Conservation (phyloP, 2,797 vertebrate genomes). For the Catostomus latipinnis region DNA sequence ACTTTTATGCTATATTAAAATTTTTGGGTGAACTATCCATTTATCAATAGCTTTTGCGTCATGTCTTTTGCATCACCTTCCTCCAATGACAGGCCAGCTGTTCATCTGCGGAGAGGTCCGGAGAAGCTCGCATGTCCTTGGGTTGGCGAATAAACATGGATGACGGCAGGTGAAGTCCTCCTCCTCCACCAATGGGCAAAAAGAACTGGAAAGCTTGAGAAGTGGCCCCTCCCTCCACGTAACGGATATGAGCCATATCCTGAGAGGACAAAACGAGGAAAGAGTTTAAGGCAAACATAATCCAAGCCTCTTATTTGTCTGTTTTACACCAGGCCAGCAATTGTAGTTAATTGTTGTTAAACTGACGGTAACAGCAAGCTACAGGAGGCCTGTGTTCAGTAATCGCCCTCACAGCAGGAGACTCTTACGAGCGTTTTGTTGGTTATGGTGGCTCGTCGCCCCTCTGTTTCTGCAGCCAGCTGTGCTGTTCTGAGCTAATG, state of each 20-base stretch:
- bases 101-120: constrained; percentile 84
- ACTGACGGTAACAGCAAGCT: constrained; percentile 1
- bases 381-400: constrained; percentile 25
- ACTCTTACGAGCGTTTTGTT: constrained; percentile 6
- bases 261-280: constrained; percentile 55
- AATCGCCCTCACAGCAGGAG: constrained; percentile 23
- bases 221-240: constrained; percentile 80
- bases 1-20: too few relatives aligned
- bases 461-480: neutral
- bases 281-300: constrained; percentile 9
- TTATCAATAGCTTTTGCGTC: neutral
- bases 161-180: constrained; percentile 84
- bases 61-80: constrained; percentile 77
- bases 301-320: neutral
- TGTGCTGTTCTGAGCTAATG: constrained; percentile 13
- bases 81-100: constrained; percentile 92
- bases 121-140: constrained; percentile 83
- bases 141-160: constrained; percentile 82
- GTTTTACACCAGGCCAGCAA: constrained; percentile 9
- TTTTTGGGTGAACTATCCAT: too few relatives aligned
- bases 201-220: constrained; percentile 88
- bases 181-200: constrained; percentile 82
- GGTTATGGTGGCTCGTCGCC: neutral
- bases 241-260: constrained; percentile 84
- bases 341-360: constrained; percentile 25